Conservation (phyloP, 1,140 invertebrate species). For the Cylas formicarius region DNA sequence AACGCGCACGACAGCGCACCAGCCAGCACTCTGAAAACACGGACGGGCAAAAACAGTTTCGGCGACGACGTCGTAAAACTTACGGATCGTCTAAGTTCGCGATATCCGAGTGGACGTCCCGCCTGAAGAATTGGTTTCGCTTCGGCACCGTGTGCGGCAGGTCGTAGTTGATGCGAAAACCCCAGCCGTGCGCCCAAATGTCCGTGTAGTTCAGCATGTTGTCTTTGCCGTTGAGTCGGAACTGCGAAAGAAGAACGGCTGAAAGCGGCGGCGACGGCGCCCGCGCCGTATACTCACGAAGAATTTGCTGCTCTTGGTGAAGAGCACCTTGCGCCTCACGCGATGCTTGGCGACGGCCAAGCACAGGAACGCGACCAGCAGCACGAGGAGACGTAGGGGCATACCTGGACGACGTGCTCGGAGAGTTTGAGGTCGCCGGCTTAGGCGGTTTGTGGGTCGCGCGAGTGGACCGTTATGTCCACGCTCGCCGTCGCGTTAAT, state of each 20-base stretch:
- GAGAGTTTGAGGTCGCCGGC: too few relatives aligned
- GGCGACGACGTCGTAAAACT: too few relatives aligned
- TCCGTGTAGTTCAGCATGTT: slow-evolving; percentile 27
- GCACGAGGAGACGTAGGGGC: too few relatives aligned
- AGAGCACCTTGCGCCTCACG: slow-evolving; percentile 30
- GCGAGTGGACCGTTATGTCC: too few relatives aligned
- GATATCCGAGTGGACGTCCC: slow-evolving; percentile 29
- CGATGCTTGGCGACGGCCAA: slow-evolving; percentile 12
- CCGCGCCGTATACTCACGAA: slow-evolving; percentile 29
- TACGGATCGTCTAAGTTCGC: slow-evolving; percentile 27
- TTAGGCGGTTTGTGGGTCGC: too few relatives aligned
- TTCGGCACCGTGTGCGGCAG: slow-evolving; percentile 26
- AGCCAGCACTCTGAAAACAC: too few relatives aligned
- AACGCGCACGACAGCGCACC: too few relatives aligned
- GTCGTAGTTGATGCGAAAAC: slow-evolving; percentile 31
- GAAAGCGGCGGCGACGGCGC: too few relatives aligned
- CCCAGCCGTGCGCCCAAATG: slow-evolving; percentile 32
- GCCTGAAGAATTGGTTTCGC: slow-evolving; percentile 29
- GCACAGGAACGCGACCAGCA: slow-evolving; percentile 3
- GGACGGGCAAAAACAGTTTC: too few relatives aligned
- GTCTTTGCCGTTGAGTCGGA: slow-evolving; percentile 32
- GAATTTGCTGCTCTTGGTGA: slow-evolving; percentile 34
- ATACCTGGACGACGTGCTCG: too few relatives aligned
- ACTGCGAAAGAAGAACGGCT: slow-evolving; percentile 21
- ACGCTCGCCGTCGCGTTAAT: too few relatives aligned